Evolutionary conservation across 2,888 invertebrate species (phyloP).

Genomic region (Troides aeacus): DNA sequence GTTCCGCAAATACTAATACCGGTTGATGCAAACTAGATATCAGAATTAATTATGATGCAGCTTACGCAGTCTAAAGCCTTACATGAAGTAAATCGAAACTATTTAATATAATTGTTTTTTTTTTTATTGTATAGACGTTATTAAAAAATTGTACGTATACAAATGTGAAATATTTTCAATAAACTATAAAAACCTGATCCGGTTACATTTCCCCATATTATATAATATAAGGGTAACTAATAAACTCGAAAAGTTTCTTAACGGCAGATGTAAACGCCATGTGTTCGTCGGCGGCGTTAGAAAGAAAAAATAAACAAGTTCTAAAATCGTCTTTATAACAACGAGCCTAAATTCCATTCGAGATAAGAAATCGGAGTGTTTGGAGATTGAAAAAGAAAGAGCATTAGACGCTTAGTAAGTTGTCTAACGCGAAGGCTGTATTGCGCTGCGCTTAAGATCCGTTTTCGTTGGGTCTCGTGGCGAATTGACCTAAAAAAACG

Average conservation of each 20-base stretch:
- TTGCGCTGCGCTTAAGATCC: constrained; percentile 12
- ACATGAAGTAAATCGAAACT: neutral
- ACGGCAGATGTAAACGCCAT: constrained; percentile 50
- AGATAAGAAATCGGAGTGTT: constrained; percentile 26
- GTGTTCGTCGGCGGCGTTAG: constrained; percentile 42
- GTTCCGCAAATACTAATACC: neutral
- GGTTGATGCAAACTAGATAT: neutral
- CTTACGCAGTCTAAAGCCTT: neutral
- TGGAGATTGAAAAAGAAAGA: constrained; percentile 8
- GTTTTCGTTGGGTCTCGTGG: constrained; percentile 18
- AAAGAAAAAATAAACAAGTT: constrained; percentile 42
- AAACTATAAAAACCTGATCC: constrained; percentile 1
- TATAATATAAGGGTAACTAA: constrained; percentile 20
- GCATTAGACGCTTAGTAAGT: constrained; percentile 1
- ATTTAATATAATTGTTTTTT: neutral
- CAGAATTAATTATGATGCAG: neutral
- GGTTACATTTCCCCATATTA: constrained; percentile 10
- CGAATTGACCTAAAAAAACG: constrained; percentile 26
- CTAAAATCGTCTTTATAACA: constrained; percentile 29
- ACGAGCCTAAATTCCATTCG: constrained; percentile 27
- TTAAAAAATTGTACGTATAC: neutral
- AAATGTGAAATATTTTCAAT: neutral
- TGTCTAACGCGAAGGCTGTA: constrained; percentile 12
- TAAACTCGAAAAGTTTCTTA: constrained; percentile 24
- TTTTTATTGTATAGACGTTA: neutral